Percentiles rank a stretch among this genome's conserved stretches.
Evolutionary conservation across 2,113 vertebrate genomes (phyloP).

Genomic region (Menidia beryllina): DNA sequence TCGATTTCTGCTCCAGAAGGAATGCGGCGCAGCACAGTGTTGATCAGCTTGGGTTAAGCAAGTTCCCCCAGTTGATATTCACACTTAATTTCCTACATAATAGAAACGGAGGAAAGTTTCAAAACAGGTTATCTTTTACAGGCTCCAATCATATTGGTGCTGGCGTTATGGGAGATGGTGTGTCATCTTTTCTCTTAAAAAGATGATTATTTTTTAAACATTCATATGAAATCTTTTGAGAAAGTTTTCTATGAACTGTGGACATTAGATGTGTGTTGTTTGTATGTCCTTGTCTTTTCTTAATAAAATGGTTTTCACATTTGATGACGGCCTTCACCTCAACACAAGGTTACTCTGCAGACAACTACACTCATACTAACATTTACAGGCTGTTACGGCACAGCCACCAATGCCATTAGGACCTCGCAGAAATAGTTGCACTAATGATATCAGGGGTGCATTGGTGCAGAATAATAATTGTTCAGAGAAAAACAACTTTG

Average conservation of each 20-base stretch:
- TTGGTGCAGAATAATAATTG: slow-evolving; percentile 61
- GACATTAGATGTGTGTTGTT: slow-evolving; percentile 4
- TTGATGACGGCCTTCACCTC: slow-evolving; percentile 15
- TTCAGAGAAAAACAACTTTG: slow-evolving; percentile 40
- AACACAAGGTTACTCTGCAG: slow-evolving; percentile 28
- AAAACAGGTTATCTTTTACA: not conserved
- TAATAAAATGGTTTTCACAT: slow-evolving; percentile 56
- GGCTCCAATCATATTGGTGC: not conserved
- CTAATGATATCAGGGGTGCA: slow-evolving; percentile 69
- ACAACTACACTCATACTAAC: slow-evolving; percentile 15
- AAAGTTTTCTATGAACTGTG: slow-evolving; percentile 13
- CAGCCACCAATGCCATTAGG: slow-evolving; percentile 49
- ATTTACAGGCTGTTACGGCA: slow-evolving; percentile 16
- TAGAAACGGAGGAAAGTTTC: slow-evolving; percentile 23
- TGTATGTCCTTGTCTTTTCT: slow-evolving; percentile 4
- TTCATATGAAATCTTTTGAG: slow-evolving; percentile 13
- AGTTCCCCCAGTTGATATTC: slow-evolving; percentile 45
- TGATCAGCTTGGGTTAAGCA: slow-evolving; percentile 26
- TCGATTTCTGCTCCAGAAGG: slow-evolving; percentile 52
- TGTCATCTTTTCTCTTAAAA: not conserved
- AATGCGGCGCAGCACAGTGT: slow-evolving; percentile 20
- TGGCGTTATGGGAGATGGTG: not conserved
- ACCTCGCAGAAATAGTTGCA: slow-evolving; percentile 50
- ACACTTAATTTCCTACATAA: slow-evolving; percentile 18
- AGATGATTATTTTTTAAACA: too few species aligned